Percentiles rank a stretch among this genome's conserved stretches.
Conservation (phyloP, 2,797 vertebrate genomes). For the Monodelphis domestica region DNA sequence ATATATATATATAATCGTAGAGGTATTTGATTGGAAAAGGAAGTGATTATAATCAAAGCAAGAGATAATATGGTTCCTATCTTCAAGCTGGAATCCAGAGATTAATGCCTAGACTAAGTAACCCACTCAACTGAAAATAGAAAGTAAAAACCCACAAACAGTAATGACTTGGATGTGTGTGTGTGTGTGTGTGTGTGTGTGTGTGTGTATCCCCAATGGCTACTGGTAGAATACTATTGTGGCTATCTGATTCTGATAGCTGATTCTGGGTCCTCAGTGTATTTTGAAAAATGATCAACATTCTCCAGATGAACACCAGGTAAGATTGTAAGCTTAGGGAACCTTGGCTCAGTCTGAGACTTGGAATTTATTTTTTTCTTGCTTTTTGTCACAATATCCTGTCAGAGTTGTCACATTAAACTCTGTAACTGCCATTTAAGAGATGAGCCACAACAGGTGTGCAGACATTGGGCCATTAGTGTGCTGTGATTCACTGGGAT, state of each 20-base stretch:
- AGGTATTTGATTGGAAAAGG: background rate
- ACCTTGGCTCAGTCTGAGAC: slow-evolving; percentile 24
- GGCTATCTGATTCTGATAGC: background rate
- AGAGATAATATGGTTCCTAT: background rate
- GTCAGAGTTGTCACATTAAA: slow-evolving; percentile 57
- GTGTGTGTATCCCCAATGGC: background rate
- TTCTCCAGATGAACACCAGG: background rate
- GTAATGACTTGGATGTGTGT: background rate
- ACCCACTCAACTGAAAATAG: background rate
- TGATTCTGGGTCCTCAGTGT: background rate
- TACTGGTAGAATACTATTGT: background rate
- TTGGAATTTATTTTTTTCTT: slow-evolving; percentile 46
- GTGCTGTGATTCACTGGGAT: slow-evolving; percentile 55
- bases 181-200: background rate
- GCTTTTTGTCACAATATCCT: slow-evolving; percentile 53
- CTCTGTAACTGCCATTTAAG: slow-evolving; percentile 52
- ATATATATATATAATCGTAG: background rate
- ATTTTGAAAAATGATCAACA: background rate
- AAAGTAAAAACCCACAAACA: too few species aligned
- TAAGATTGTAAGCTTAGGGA: background rate
- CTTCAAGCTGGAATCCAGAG: background rate
- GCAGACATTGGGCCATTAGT: slow-evolving; percentile 65
- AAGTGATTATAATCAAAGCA: background rate
- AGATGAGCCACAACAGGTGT: slow-evolving; percentile 71
- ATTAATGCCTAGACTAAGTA: background rate